phyloP scores from a whole-genome alignment of 2,797 vertebrate genomes.

The Pseudopleuronectes americanus region DNA sequence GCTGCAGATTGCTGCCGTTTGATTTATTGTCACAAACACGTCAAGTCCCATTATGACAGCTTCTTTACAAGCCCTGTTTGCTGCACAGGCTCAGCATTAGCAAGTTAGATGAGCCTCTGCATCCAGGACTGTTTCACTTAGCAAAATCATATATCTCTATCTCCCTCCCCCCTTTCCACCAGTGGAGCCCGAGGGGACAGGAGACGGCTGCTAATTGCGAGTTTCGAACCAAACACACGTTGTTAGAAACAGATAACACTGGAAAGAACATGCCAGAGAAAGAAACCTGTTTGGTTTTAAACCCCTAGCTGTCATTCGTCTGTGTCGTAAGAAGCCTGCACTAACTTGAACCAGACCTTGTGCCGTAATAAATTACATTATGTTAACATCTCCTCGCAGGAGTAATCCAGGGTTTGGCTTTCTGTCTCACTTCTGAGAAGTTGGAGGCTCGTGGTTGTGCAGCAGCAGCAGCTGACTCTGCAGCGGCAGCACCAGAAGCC shows the following conservation, averaged over 20 bases:
- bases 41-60: conserved; percentile 39
- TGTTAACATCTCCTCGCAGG: conserved; percentile 28
- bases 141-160: conserved; percentile 31
- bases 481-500: conserved; percentile 16
- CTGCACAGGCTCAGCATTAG: conserved; percentile 49
- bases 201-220: conserved; percentile 76
- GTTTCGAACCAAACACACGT: conserved; percentile 51
- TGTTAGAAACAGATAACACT: conserved; percentile 62
- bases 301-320: conserved; percentile 19
- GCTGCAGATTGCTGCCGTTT: conserved; percentile 38
- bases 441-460: conserved; percentile 14
- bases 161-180: conserved; percentile 15
- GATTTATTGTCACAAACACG: conserved; percentile 54
- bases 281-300: neutral
- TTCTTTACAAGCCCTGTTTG: conserved; percentile 45
- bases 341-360: conserved; percentile 11
- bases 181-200: conserved; percentile 56
- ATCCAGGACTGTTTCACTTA: conserved; percentile 42
- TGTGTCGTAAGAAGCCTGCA: conserved; percentile 10
- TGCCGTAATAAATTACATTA: conserved; percentile 27
- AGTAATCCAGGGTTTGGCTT: conserved; percentile 19
- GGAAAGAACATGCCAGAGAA: conserved; percentile 35
- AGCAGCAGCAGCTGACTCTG: conserved; percentile 43
- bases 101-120: conserved; percentile 51
- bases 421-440: conserved; percentile 32